Conservation (phyloP, 2,888 invertebrate species). For the Leptopilina myrica region DNA sequence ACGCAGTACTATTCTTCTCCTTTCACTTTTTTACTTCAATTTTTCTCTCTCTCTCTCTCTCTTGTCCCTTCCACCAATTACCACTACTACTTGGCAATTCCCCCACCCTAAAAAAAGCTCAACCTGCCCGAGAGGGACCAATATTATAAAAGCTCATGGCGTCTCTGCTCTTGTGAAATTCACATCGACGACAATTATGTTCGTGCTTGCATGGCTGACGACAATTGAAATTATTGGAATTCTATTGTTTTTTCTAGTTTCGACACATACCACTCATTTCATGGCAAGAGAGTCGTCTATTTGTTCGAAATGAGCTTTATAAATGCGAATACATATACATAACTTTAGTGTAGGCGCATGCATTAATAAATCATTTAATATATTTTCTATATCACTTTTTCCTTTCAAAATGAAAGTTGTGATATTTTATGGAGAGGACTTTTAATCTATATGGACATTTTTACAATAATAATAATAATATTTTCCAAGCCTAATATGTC, state of each 20-base stretch:
- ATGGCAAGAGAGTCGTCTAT: conserved; percentile 4
- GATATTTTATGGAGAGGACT: no score
- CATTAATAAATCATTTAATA: not conserved
- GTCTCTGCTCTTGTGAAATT: conserved; percentile 44
- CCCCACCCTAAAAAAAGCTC: conserved; percentile 34
- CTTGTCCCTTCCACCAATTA: conserved; percentile 15
- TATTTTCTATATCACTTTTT: not conserved
- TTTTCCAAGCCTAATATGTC: no score
- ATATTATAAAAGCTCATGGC: conserved; percentile 45
- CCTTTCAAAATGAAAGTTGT: not conserved
- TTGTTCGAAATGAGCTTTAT: conserved; percentile 5
- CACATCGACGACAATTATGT: conserved; percentile 50
- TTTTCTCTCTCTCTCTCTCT: conserved; percentile 19
- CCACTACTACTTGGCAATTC: conserved; percentile 21
- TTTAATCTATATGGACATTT: no score
- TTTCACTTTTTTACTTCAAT: conserved; percentile 19
- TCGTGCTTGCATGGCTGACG: conserved; percentile 54
- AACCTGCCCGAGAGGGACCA: conserved; percentile 51
- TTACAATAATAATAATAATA: no score
- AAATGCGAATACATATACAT: not conserved
- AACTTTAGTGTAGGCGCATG: not conserved
- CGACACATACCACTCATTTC: conserved; percentile 30
- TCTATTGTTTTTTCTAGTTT: conserved; percentile 47
- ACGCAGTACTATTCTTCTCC: not conserved
- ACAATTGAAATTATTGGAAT: conserved; percentile 52